Evolutionary conservation across 1,140 invertebrate species (phyloP).

Genomic region (Vollenhovia emeryi): DNA sequence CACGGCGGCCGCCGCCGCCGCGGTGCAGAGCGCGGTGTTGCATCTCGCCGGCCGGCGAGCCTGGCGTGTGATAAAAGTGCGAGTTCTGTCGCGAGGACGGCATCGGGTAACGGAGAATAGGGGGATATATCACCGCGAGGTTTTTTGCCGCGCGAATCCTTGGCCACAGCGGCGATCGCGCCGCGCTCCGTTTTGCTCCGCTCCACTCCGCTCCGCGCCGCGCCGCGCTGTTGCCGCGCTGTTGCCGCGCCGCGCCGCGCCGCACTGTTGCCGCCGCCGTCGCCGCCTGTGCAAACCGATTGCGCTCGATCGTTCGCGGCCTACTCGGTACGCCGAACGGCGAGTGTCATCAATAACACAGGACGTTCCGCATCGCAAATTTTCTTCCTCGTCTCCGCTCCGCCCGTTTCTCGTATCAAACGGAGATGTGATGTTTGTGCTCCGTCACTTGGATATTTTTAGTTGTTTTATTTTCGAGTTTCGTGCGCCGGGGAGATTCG

Average conservation of each 20-base stretch:
- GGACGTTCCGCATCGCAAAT: not conserved
- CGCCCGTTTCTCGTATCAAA: not conserved
- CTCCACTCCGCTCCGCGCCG: too few species aligned
- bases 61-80: constrained; percentile 19
- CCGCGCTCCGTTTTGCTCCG: not conserved
- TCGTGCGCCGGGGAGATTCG: too few species aligned
- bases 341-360: constrained; percentile 25
- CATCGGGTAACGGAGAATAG: not conserved
- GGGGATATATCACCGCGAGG: not conserved
- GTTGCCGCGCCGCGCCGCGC: not conserved
- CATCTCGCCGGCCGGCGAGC: constrained; percentile 72
- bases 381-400: not conserved
- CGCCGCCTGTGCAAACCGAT: not conserved
- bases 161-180: not conserved
- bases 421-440: not conserved
- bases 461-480: not conserved
- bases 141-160: constrained; percentile 24
- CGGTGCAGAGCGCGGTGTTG: constrained; percentile 56
- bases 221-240: not conserved
- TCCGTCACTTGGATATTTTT: not conserved
- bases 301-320: not conserved
- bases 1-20: not conserved
- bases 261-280: not conserved
- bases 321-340: constrained; percentile 2
- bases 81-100: not conserved